These are phyloP conservation scores for Beaufortia kweichowensis DNA, from an alignment of 2,113 vertebrate genomes.

Conservation along the genomic window DNA sequence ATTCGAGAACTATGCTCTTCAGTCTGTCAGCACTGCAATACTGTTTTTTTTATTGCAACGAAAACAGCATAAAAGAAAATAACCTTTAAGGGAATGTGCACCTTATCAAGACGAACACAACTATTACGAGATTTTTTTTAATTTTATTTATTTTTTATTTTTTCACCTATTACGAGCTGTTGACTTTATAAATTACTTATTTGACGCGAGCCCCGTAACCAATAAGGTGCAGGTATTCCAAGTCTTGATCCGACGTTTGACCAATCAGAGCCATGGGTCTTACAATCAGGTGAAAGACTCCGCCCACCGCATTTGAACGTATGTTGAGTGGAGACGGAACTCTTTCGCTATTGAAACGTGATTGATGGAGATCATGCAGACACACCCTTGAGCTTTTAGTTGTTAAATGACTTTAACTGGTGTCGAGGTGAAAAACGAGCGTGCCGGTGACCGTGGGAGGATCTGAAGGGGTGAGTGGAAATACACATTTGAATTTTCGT, in stretches of 20 bases:
- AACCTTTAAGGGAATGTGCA: too few species aligned
- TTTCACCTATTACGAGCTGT: too few species aligned
- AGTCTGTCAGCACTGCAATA: too few species aligned
- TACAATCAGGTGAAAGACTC: neutral
- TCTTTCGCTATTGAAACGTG: neutral
- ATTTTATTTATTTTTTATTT: too few species aligned
- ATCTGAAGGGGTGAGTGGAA: neutral
- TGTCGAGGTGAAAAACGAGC: neutral
- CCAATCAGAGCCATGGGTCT: slow-evolving; percentile 20
- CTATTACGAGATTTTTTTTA: too few species aligned
- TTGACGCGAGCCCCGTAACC: neutral
- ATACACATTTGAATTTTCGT: neutral
- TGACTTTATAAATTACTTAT: neutral
- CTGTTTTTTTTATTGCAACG: too few species aligned
- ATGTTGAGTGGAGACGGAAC: neutral
- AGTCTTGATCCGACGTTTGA: neutral
- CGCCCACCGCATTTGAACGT: slow-evolving; percentile 1
- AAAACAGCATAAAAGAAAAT: too few species aligned
- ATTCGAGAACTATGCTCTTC: too few species aligned
- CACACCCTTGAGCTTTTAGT: slow-evolving; percentile 3
- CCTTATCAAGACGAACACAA: too few species aligned
- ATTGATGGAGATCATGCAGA: neutral
- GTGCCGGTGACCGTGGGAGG: slow-evolving; percentile 3
- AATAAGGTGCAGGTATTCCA: neutral
- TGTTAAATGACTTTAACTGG: slow-evolving; percentile 2